These are phyloP conservation scores for Drosophila athabasca DNA, from an alignment of 1,140 invertebrate genomes.

Conservation along the genomic window DNA sequence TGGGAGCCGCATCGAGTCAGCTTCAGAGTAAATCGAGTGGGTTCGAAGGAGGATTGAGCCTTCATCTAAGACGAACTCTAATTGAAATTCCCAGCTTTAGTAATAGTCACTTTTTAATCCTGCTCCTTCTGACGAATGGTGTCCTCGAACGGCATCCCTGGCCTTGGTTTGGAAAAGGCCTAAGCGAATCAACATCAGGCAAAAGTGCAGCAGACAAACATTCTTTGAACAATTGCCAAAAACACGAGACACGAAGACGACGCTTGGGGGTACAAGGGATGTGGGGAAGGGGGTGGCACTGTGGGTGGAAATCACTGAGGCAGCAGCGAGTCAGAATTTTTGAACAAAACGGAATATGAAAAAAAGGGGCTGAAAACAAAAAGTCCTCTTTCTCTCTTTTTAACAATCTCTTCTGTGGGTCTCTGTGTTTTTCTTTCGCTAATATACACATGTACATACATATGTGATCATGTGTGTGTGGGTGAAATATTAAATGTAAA, in stretches of 20 bases:
- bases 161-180: conserved; percentile 58
- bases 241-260: conserved; percentile 42
- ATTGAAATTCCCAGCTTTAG: no score
- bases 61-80: no score
- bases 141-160: conserved; percentile 24
- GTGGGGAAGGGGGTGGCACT: conserved; percentile 6
- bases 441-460: no score
- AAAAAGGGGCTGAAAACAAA: conserved; percentile 48
- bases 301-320: conserved; percentile 36
- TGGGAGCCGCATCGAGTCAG: conserved; percentile 6
- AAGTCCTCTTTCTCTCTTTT: not conserved
- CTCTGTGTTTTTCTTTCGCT: no score
- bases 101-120: no score
- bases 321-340: conserved; percentile 29
- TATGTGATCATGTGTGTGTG: no score
- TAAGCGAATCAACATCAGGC: conserved; percentile 74
- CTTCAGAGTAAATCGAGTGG: not conserved
- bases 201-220: conserved; percentile 60
- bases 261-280: conserved; percentile 10
- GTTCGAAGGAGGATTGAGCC: no score
- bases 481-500: no score
- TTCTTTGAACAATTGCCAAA: conserved; percentile 48
- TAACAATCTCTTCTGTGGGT: no score
- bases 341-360: conserved; percentile 45
- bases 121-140: conserved; percentile 29